A percentile compares a stretch with the other conserved stretches of the same genome.
These are phyloP conservation scores for Cardinalis cardinalis DNA, from an alignment of 2,113 vertebrate species.

Conservation along the genomic window DNA sequence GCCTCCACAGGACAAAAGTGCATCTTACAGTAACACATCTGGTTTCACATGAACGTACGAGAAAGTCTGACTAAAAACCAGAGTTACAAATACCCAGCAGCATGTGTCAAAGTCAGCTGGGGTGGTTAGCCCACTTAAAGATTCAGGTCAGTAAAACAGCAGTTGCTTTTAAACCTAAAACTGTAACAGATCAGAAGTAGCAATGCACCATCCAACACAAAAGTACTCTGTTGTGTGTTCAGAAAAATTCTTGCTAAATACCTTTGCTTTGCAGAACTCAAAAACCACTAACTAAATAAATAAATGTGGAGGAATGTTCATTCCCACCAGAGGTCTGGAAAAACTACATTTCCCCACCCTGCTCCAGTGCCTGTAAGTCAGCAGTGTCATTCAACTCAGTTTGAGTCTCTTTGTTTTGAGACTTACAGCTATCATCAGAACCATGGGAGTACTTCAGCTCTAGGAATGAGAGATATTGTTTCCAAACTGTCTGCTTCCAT, in stretches of 20 bases:
- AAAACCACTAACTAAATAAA: neutral
- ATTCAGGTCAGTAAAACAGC: neutral
- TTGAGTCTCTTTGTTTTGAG: neutral
- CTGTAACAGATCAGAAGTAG: neutral
- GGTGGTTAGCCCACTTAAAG: neutral
- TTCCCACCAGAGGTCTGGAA: neutral
- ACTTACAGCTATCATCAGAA: neutral
- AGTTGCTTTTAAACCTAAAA: neutral
- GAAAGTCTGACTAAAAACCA: neutral
- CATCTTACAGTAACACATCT: neutral
- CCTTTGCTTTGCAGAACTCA: neutral
- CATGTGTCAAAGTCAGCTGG: neutral
- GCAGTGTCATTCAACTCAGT: neutral
- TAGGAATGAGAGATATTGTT: slow-evolving; percentile 11
- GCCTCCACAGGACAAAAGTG: neutral
- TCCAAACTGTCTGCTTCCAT: neutral
- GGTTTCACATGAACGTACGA: neutral
- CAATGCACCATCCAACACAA: neutral
- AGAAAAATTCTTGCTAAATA: neutral
- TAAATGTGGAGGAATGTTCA: neutral
- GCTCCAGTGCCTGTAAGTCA: neutral
- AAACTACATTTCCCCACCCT: neutral
- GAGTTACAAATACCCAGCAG: neutral
- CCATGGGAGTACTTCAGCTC: neutral
- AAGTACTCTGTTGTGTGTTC: neutral